phyloP scores from a whole-genome alignment of 2,797 vertebrate genomes.

The Cottoperca gobio region DNA sequence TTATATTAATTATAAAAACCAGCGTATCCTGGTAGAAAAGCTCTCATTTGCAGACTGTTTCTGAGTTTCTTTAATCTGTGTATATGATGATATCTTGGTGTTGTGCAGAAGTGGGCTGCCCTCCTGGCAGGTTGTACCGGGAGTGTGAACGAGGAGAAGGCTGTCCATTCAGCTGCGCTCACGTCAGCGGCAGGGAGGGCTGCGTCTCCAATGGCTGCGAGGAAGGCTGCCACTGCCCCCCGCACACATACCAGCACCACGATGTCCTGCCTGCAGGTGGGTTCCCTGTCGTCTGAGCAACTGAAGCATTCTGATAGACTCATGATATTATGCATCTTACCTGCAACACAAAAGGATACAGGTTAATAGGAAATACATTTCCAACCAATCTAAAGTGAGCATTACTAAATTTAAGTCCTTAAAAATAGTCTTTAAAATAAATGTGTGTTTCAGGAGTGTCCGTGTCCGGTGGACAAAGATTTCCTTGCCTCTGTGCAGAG shows the following conservation, averaged over 20 bases:
- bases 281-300: not conserved
- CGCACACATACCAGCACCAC: conserved; percentile 84
- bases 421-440: too few species aligned
- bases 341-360: not conserved
- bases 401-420: not conserved
- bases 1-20: not conserved
- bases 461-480: conserved; percentile 84
- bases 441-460: conserved; percentile 87
- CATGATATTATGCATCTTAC: too few species aligned
- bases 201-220: conserved; percentile 89
- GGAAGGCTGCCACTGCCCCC: conserved; percentile 92
- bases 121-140: conserved; percentile 86
- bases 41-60: not conserved
- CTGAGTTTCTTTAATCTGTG: not conserved
- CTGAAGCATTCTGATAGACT: not conserved
- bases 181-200: conserved; percentile 84
- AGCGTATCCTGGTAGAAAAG: not conserved
- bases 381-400: too few species aligned
- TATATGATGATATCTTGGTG: not conserved
- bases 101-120: conserved; percentile 90
- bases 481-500: conserved; percentile 78
- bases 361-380: not conserved
- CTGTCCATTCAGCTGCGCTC: conserved; percentile 92
- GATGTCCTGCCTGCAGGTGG: conserved; percentile 85
- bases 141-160: conserved; percentile 88